Evolutionary conservation across 2,888 invertebrate genomes (phyloP), one percentile per base, ranked within the genome.

Genomic region (Archips crataeganus): DNA sequence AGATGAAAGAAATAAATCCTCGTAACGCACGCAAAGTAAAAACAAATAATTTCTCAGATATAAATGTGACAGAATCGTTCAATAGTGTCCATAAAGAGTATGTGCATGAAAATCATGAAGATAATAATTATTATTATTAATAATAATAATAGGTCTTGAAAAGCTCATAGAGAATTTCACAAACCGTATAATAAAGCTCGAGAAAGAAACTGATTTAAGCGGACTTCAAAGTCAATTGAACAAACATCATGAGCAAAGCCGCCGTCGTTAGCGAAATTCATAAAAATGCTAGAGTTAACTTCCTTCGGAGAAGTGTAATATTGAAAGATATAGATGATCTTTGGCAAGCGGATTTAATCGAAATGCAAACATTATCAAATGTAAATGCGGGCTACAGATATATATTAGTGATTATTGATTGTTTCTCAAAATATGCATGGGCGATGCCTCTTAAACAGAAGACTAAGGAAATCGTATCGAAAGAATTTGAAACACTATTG

Each of bases 261-360:
- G 74, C 70, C 23, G 23, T 23, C 6, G 81, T 83, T 2, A 65
- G 79, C 67, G 89, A 90, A 76, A 75, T 90, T 6, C 88, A 90
- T 79, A 86, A 79, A 78, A 80, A 82, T 23, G 85, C 83, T 32
- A 77, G 88, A 51, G 79, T 79, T 70, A 87, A 88, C 80, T 90
- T 84, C 78, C 77, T 77, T 36, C 75, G 85, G 42, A 77, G 85
- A 54, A 73, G 75, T 57, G 84, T 84, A 49, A 80, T 82, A 45
- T 79, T 85, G 39, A 81, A 83, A 75, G 84, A 82, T 61, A 73
- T 87, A 11, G 82, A 86, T 77, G 86, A 89, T 75, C 79, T 86
- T 13, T 87, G 84, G 86, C 89, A 89, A 79, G 83, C 83, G 10
- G 87, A 90, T 82, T 80, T 87, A 9, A 85, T 77, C 71, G 82